These are phyloP conservation scores for Pristionchus entomophagus DNA, from an alignment of 2,888 invertebrate genomes.

Conservation along the genomic window DNA sequence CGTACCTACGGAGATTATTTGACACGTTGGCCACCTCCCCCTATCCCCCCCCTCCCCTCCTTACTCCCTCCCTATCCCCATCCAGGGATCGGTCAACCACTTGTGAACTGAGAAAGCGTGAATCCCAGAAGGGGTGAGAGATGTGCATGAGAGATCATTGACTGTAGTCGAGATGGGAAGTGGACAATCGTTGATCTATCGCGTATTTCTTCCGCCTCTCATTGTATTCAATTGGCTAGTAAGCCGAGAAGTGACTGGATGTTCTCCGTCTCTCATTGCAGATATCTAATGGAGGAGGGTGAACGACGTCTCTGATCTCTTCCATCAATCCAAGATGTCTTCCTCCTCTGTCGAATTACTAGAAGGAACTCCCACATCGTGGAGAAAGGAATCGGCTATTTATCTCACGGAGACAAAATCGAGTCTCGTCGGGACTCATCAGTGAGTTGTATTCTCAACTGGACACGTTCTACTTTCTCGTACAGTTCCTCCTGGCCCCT, in stretches of 20 bases:
- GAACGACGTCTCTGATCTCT: conserved; percentile 24
- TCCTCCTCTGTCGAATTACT: conserved; percentile 45
- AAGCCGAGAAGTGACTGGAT: conserved; percentile 20
- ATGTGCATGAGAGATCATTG: neutral
- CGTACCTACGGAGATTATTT: conserved; percentile 1
- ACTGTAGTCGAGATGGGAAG: neutral
- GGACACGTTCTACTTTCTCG: too few relatives aligned
- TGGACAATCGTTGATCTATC: neutral
- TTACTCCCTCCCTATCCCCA: neutral
- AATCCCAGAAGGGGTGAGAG: neutral
- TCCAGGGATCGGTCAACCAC: conserved; percentile 34
- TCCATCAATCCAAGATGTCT: conserved; percentile 28
- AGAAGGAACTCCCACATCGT: conserved; percentile 6
- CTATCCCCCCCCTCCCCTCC: neutral
- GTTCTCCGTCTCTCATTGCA: neutral
- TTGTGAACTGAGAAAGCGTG: conserved; percentile 20
- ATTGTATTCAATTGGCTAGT: conserved; percentile 3
- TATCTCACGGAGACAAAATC: neutral
- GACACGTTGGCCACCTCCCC: conserved; percentile 10
- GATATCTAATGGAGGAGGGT: conserved; percentile 36
- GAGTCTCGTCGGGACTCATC: neutral
- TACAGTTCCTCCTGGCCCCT: conserved; percentile 24
- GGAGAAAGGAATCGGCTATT: conserved; percentile 44
- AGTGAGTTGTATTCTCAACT: neutral
- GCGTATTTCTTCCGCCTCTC: conserved; percentile 20